Conservation (phyloP, 2,888 invertebrate genomes). For the Dendrolimus houi region DNA sequence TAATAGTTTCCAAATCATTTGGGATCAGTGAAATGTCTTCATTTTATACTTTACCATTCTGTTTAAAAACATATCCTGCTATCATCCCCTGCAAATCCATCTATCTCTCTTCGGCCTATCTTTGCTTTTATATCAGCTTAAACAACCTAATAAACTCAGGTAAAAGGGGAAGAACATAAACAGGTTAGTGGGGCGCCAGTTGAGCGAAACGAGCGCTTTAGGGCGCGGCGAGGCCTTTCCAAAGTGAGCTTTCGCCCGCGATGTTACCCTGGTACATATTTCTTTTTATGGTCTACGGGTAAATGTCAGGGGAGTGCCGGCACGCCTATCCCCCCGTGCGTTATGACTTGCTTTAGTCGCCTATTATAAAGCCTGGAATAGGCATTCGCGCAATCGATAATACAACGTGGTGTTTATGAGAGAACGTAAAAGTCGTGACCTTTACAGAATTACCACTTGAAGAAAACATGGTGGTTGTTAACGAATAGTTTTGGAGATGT, state of each 20-base stretch:
- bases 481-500: too few species aligned
- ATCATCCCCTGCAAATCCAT: too few species aligned
- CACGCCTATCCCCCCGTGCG: constrained; percentile 45
- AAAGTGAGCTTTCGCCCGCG: constrained; percentile 44
- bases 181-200: constrained; percentile 58
- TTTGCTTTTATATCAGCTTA: not conserved
- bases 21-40: too few species aligned
- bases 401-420: not conserved
- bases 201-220: constrained; percentile 35
- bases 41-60: too few species aligned
- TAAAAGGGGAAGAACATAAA: constrained; percentile 21
- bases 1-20: too few species aligned
- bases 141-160: constrained; percentile 9
- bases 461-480: too few species aligned
- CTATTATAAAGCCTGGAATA: constrained; percentile 27
- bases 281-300: constrained; percentile 71
- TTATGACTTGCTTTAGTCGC: constrained; percentile 42
- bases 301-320: constrained; percentile 70
- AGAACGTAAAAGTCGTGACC: not conserved
- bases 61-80: too few species aligned
- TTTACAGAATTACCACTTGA: not conserved
- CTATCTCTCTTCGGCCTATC: too few species aligned
- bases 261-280: constrained; percentile 68
- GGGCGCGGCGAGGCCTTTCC: constrained; percentile 67
- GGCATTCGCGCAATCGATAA: constrained; percentile 17